phyloP scores from a whole-genome alignment of 2,888 invertebrate species.

The Anticlea derivata region DNA sequence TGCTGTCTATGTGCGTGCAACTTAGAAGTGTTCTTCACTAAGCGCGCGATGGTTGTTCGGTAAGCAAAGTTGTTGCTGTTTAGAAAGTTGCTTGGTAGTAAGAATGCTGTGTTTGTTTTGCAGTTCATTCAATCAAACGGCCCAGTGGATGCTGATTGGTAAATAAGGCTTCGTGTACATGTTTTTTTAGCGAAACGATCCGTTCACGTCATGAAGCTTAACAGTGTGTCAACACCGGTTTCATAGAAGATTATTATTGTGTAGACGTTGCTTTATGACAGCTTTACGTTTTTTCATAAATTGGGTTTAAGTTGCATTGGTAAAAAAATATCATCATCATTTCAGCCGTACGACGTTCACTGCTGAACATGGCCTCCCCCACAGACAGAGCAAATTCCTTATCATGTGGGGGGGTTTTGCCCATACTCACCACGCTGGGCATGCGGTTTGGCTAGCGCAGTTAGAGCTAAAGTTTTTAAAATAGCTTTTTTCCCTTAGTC shows the following conservation, averaged over 20 bases:
- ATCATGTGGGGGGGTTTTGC: too few species aligned
- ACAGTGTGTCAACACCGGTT: slow-evolving; percentile 61
- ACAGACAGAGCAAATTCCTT: too few species aligned
- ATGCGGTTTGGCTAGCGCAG: too few species aligned
- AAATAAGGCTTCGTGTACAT: slow-evolving; percentile 54
- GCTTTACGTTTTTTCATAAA: too few species aligned
- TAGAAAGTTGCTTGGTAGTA: slow-evolving; percentile 29
- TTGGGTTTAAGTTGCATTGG: too few species aligned
- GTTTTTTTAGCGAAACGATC: slow-evolving; percentile 48
- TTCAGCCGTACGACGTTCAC: too few species aligned
- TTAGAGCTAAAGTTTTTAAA: too few species aligned
- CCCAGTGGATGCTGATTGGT: slow-evolving; percentile 67
- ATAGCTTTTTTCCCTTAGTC: too few species aligned
- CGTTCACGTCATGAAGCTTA: slow-evolving; percentile 48
- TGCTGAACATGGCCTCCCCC: too few species aligned
- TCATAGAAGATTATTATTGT: slow-evolving; percentile 11
- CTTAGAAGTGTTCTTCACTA: background rate
- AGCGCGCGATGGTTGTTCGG: slow-evolving; percentile 11
- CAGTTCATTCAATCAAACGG: slow-evolving; percentile 67
- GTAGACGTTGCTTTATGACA: slow-evolving; percentile 9
- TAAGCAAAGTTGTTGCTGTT: slow-evolving; percentile 1
- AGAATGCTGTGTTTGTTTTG: slow-evolving; percentile 52
- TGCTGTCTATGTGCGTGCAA: background rate
- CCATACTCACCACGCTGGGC: too few species aligned
- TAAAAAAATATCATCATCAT: too few species aligned